Conservation (phyloP, 2,797 vertebrate species). For the Squalus acanthias region DNA sequence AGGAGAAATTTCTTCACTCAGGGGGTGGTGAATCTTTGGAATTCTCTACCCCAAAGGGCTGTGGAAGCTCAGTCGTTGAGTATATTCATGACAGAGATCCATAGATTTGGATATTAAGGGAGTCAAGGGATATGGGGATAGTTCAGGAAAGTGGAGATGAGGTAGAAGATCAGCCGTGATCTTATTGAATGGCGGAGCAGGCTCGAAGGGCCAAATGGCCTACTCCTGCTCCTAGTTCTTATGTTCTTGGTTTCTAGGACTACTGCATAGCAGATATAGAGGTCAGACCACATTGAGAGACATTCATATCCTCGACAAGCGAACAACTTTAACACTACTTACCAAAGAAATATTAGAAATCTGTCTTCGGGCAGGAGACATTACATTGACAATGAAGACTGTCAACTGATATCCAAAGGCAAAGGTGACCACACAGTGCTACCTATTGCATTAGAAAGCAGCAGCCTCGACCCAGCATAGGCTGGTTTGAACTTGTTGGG, state of each 20-base stretch:
- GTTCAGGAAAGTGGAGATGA: no score
- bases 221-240: no score
- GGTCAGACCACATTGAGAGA: not conserved
- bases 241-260: not conserved
- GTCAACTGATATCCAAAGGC: not conserved
- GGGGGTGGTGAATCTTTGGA: no score
- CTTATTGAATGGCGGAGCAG: no score
- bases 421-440: not conserved
- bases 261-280: not conserved
- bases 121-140: no score
- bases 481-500: not conserved
- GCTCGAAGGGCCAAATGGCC: no score
- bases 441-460: not conserved
- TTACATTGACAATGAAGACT: not conserved
- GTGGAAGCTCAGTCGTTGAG: no score
- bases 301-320: not conserved
- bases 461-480: not conserved
- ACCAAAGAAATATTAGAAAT: not conserved
- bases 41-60: no score
- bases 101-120: no score
- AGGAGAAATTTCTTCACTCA: no score
- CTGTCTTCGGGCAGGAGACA: not conserved
- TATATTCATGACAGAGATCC: no score
- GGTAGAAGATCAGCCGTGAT: no score
- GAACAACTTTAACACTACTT: not conserved